Conservation (phyloP, 2,113 vertebrate genomes). For the Anarrhichthys ocellatus region DNA sequence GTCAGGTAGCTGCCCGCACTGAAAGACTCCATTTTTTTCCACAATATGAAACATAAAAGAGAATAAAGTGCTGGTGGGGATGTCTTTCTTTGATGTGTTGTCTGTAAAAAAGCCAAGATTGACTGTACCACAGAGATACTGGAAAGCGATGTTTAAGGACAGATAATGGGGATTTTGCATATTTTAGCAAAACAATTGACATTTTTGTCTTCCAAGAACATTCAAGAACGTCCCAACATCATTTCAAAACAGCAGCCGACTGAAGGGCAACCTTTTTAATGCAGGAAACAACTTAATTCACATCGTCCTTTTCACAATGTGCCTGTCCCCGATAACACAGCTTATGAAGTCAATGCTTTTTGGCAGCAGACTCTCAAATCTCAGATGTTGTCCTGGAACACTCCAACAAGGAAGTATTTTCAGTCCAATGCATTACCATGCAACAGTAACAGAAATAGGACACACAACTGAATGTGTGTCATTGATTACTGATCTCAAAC, state of each 20-base stretch:
- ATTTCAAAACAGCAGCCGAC: not conserved
- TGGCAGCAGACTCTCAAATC: not conserved
- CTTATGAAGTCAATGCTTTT: slow-evolving; percentile 2
- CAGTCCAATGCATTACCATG: not conserved
- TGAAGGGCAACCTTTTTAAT: slow-evolving; percentile 13
- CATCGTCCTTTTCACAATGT: not conserved
- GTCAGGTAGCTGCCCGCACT: slow-evolving; percentile 86
- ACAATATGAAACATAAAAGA: slow-evolving; percentile 20
- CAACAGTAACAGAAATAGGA: not conserved
- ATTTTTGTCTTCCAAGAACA: not conserved
- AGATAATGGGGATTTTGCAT: not conserved
- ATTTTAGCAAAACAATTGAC: slow-evolving; percentile 9
- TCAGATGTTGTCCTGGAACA: not conserved
- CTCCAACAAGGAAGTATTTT: not conserved
- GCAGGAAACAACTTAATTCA: not conserved
- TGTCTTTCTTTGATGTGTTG: slow-evolving; percentile 31
- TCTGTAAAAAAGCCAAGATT: slow-evolving; percentile 21
- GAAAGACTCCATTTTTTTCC: not conserved
- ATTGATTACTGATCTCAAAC: not conserved
- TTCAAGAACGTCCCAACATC: not conserved
- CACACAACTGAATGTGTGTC: not conserved
- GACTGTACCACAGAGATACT: slow-evolving; percentile 10
- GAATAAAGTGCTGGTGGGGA: not conserved
- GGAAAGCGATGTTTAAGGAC: not conserved
- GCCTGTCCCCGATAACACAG: not conserved